Percentiles rank a stretch among this genome's conserved stretches.
These are phyloP conservation scores for Athalia cordata DNA, from an alignment of 2,888 invertebrate genomes.

Conservation along the genomic window DNA sequence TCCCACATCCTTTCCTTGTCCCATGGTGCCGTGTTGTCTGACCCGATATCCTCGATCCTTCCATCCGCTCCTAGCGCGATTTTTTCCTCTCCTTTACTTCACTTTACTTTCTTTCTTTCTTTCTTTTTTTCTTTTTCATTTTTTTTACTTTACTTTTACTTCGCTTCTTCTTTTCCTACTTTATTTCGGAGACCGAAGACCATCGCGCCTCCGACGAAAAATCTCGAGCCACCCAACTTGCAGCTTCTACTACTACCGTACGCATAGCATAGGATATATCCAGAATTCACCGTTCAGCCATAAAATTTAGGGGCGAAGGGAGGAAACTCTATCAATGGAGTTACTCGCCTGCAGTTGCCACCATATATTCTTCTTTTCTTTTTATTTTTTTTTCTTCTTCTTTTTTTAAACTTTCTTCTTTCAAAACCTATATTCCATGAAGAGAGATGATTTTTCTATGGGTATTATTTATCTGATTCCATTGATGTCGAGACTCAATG, in stretches of 20 bases:
- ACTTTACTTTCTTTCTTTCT: no score
- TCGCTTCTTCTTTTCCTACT: background rate
- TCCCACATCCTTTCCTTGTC: constrained; percentile 37
- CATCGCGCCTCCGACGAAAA: no score
- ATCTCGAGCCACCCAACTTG: no score
- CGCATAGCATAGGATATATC: no score
- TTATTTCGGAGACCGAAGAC: no score
- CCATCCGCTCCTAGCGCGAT: constrained; percentile 15
- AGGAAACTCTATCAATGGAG: constrained; percentile 35
- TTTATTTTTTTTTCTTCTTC: background rate
- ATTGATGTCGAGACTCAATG: no score
- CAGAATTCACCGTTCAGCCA: constrained; percentile 27
- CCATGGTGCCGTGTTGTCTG: constrained; percentile 52
- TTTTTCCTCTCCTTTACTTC: background rate
- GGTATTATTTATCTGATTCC: no score
- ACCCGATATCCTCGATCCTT: constrained; percentile 52
- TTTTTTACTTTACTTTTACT: background rate
- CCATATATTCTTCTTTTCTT: background rate
- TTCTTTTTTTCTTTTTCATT: no score
- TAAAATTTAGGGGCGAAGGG: constrained; percentile 31
- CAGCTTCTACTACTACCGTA: no score
- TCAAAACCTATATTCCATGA: background rate
- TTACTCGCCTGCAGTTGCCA: constrained; percentile 2
- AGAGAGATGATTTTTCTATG: background rate
- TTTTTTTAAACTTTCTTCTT: background rate